Conservation (phyloP, 2,888 invertebrate species). For the Cerastis leucographa region DNA sequence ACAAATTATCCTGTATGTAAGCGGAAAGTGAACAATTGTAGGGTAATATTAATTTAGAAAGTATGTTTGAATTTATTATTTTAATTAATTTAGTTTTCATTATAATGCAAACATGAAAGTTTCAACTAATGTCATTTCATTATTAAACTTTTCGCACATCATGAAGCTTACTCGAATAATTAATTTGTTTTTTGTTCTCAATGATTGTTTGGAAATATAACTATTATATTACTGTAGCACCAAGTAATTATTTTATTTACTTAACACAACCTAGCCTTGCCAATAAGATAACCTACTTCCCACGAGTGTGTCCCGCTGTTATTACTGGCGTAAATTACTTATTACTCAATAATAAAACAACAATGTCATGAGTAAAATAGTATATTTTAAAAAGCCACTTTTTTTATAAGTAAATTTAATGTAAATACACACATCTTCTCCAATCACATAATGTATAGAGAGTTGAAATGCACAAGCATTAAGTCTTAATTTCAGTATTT, state of each 20-base stretch:
- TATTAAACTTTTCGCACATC: constrained; percentile 48
- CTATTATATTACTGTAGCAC: constrained; percentile 58
- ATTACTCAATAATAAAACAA: constrained; percentile 41
- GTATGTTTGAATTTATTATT: constrained; percentile 50
- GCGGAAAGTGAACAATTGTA: constrained; percentile 65
- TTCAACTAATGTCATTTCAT: constrained; percentile 43
- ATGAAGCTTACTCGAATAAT: constrained; percentile 55
- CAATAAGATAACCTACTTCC: constrained; percentile 43
- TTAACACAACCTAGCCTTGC: constrained; percentile 17
- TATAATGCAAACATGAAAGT: constrained; percentile 23
- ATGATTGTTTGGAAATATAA: constrained; percentile 49
- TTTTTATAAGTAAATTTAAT: background rate
- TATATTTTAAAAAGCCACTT: constrained; percentile 40
- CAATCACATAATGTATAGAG: constrained; percentile 15
- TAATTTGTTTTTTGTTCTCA: constrained; percentile 50
- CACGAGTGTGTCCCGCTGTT: constrained; percentile 5
- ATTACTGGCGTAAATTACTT: constrained; percentile 1
- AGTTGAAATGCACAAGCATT: constrained; percentile 14
- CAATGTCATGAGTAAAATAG: constrained; percentile 30
- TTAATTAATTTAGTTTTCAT: constrained; percentile 40
- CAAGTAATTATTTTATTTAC: constrained; percentile 56
- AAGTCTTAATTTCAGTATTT: constrained; percentile 4
- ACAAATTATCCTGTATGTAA: constrained; percentile 68
- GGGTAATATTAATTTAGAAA: constrained; percentile 51
- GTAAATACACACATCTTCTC: constrained; percentile 26